A percentile compares a stretch with the other conserved stretches of the same genome.
phyloP scores from a whole-genome alignment of 2,888 invertebrate genomes.

The Epirrhoe tristata region DNA sequence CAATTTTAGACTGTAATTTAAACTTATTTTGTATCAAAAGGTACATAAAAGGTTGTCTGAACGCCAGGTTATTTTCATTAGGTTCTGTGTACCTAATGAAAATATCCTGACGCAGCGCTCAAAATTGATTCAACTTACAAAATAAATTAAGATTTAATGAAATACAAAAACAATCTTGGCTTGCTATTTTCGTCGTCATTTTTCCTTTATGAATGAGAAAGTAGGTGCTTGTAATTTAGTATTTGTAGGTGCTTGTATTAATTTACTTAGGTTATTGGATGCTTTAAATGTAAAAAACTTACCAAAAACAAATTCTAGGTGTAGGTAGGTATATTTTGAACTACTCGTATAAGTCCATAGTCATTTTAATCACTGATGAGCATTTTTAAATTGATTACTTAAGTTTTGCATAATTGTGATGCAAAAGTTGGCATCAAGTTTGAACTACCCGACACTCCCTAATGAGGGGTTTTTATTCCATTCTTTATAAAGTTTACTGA shows the following conservation, averaged over 20 bases:
- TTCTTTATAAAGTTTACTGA: background rate
- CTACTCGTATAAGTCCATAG: too few relatives aligned
- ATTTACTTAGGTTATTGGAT: background rate
- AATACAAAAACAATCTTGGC: background rate
- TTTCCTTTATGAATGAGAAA: background rate
- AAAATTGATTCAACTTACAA: constrained; percentile 4
- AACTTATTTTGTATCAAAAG: background rate
- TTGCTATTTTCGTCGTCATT: background rate
- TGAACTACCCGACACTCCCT: constrained; percentile 1
- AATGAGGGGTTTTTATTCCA: constrained; percentile 9
- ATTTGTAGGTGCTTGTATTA: background rate
- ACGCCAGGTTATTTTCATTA: background rate
- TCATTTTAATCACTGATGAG: background rate
- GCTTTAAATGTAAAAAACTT: background rate
- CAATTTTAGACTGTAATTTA: background rate
- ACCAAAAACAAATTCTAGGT: too few relatives aligned
- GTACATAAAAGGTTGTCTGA: background rate
- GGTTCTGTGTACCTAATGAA: too few relatives aligned
- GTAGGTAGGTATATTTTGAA: too few relatives aligned
- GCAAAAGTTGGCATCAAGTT: constrained; percentile 2
- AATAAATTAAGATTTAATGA: background rate
- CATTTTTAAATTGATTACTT: background rate
- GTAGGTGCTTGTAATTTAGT: background rate
- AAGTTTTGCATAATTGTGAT: background rate
- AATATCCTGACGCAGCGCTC: too few relatives aligned